phyloP scores from a whole-genome alignment of 2,113 vertebrate species.

The Dicrurus megarhynchus region DNA sequence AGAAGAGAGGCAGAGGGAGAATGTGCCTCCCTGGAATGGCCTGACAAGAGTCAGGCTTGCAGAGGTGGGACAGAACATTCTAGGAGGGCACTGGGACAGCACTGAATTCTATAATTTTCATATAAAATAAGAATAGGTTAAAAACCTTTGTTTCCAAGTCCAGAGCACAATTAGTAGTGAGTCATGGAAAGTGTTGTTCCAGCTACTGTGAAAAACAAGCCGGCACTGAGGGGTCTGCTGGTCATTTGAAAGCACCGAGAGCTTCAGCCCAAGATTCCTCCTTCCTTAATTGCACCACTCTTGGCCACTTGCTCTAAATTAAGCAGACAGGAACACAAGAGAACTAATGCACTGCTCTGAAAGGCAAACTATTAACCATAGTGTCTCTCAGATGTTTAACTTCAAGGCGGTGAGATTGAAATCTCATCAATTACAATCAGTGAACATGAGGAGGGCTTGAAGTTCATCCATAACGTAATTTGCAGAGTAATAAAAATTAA shows the following conservation, averaged over 20 bases:
- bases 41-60: background rate
- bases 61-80: background rate
- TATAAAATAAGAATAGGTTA: background rate
- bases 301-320: background rate
- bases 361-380: conserved; percentile 32
- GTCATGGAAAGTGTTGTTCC: background rate
- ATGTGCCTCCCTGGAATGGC: background rate
- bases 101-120: background rate
- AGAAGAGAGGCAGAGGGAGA: background rate
- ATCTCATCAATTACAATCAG: conserved; percentile 26
- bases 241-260: background rate
- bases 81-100: background rate
- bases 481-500: conserved; percentile 15
- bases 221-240: background rate
- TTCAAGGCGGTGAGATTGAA: conserved; percentile 2
- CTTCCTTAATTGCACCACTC: conserved; percentile 40
- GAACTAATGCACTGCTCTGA: conserved; percentile 16
- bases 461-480: background rate
- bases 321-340: conserved; percentile 17
- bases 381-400: conserved; percentile 32
- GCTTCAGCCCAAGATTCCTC: conserved; percentile 12
- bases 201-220: background rate
- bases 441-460: background rate
- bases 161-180: background rate
- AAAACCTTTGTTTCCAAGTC: background rate